These are phyloP conservation scores for Girardinus metallicus DNA, from an alignment of 2,797 vertebrate species.

Conservation along the genomic window DNA sequence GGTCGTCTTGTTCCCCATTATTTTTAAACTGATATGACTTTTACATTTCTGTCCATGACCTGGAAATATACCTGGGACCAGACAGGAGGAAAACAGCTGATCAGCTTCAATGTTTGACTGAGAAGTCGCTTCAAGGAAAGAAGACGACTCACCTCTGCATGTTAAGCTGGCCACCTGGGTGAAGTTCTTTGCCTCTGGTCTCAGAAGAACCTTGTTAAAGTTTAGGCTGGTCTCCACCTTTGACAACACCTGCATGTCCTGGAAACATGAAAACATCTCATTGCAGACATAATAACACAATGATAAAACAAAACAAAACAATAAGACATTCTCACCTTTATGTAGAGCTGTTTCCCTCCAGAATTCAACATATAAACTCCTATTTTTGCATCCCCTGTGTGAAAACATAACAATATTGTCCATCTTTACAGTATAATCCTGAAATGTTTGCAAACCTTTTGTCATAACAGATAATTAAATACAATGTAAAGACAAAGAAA, in stretches of 20 bases:
- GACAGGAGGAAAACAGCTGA: neutral
- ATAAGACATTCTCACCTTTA: conserved; percentile 86
- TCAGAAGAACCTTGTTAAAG: conserved; percentile 86
- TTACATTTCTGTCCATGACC: conserved; percentile 72
- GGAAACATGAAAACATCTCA: conserved; percentile 22
- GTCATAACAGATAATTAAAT: neutral
- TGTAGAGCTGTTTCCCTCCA: conserved; percentile 87
- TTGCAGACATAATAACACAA: conserved; percentile 13
- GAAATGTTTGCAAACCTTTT: neutral
- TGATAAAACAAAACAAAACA: neutral
- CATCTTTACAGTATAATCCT: neutral
- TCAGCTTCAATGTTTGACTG: neutral
- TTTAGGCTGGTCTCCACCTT: conserved; percentile 83
- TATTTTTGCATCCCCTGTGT: conserved; percentile 86
- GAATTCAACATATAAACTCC: conserved; percentile 92
- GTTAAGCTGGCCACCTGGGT: conserved; percentile 89
- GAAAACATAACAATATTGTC: conserved; percentile 36
- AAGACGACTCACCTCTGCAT: conserved; percentile 86
- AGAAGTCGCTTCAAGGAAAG: neutral
- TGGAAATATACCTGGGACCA: conserved; percentile 78
- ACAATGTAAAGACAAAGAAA: neutral
- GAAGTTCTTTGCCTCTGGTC: conserved; percentile 88
- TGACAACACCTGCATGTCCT: conserved; percentile 90
- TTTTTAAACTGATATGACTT: conserved; percentile 73
- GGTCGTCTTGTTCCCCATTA: conserved; percentile 75